Conservation (phyloP, 2,113 vertebrate species). For the Amblyopsis rosae region DNA sequence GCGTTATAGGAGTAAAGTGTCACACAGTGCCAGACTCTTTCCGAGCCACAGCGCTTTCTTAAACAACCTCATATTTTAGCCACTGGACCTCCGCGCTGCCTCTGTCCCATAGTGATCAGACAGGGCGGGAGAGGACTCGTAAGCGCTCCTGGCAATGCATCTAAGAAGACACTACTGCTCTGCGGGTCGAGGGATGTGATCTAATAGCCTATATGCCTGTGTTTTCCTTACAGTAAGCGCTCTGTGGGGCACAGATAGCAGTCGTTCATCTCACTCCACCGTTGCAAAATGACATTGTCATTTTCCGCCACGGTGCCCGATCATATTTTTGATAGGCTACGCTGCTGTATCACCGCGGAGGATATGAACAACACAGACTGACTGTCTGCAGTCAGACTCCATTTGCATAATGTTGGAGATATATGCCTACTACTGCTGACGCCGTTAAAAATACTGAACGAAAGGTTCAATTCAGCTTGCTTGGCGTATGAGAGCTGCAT, state of each 20-base stretch:
- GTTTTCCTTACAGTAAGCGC: constrained; percentile 31
- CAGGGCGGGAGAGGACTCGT: background rate
- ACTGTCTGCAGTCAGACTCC: background rate
- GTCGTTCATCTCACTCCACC: background rate
- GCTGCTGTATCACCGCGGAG: background rate
- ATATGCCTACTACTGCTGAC: constrained; percentile 52
- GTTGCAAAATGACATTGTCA: background rate
- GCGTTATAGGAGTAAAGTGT: background rate
- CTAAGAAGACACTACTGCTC: background rate
- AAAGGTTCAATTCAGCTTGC: constrained; percentile 61
- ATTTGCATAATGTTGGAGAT: constrained; percentile 53
- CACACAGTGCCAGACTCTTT: background rate
- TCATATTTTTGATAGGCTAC: constrained; percentile 5
- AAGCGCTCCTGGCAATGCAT: background rate
- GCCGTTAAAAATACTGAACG: constrained; percentile 44
- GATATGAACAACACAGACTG: constrained; percentile 32
- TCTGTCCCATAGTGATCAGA: background rate
- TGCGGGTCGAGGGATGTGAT: no score
- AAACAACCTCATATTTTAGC: background rate
- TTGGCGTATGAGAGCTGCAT: constrained; percentile 13
- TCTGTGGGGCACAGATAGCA: constrained; percentile 9
- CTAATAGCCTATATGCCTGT: no score
- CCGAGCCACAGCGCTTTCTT: background rate
- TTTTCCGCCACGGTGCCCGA: background rate
- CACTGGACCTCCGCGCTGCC: background rate